A percentile compares a stretch with the other conserved stretches of the same genome.
Conservation (phyloP, 2,113 vertebrate genomes). For the Passer domesticus region DNA sequence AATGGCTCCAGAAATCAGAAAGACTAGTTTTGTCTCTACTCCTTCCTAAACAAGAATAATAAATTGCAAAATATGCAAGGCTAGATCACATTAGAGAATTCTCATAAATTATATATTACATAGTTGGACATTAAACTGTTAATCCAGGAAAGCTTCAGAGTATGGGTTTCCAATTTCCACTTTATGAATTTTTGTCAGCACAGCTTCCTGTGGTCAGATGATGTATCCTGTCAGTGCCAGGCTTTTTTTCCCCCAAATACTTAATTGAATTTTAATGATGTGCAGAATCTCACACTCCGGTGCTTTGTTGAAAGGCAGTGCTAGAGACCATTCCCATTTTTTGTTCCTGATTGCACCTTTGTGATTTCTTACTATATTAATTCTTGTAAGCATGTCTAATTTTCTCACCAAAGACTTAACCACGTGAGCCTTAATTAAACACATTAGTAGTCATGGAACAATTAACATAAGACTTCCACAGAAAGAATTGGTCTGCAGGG, state of each 20-base stretch:
- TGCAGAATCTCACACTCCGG: neutral
- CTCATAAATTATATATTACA: neutral
- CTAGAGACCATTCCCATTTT: neutral
- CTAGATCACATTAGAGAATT: neutral
- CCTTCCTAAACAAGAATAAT: neutral
- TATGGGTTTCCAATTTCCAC: constrained; percentile 43
- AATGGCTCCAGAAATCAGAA: neutral
- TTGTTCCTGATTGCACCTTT: neutral
- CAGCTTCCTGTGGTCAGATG: constrained; percentile 48
- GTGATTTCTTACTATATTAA: constrained; percentile 9
- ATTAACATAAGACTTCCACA: constrained; percentile 4
- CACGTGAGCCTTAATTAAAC: constrained; percentile 47
- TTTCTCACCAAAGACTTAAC: neutral
- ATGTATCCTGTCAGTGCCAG: neutral
- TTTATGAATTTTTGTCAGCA: constrained; percentile 53
- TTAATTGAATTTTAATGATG: neutral
- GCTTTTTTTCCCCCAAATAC: neutral
- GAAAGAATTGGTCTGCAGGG: neutral
- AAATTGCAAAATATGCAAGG: neutral
- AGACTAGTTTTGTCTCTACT: neutral
- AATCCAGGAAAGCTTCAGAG: constrained; percentile 8
- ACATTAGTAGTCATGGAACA: constrained; percentile 31
- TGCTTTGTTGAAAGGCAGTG: neutral
- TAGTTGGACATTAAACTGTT: constrained; percentile 14
- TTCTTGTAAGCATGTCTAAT: neutral